Percentiles rank a stretch among this genome's conserved stretches.
Evolutionary conservation across 2,797 vertebrate species (phyloP).

Genomic region (Pangasius sanitwongsei): DNA sequence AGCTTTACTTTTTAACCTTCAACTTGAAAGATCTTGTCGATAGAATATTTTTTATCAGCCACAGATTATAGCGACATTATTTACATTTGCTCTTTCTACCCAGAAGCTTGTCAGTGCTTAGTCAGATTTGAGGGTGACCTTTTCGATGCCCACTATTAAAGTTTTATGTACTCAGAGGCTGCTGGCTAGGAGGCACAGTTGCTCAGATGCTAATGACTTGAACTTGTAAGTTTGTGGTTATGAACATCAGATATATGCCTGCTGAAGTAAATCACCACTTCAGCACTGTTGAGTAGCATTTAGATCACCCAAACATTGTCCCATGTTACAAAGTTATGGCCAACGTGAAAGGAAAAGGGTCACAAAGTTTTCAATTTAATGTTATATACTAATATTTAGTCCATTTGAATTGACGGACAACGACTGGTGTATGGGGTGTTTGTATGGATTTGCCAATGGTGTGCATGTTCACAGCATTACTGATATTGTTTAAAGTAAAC

Average conservation of each 20-base stretch:
- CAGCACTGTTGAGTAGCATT: background rate
- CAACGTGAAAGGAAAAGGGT: background rate
- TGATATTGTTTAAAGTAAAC: background rate
- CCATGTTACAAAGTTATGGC: background rate
- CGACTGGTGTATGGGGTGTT: background rate
- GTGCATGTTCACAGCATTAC: background rate
- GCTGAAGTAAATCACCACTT: background rate
- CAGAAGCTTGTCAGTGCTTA: background rate
- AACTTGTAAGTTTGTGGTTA: background rate
- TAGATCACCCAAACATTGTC: background rate
- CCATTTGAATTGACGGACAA: too few relatives aligned
- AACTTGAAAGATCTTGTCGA: background rate
- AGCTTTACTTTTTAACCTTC: background rate
- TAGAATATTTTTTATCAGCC: background rate
- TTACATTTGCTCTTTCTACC: background rate
- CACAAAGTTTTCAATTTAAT: background rate
- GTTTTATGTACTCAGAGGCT: background rate
- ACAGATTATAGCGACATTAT: background rate
- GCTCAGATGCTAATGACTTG: background rate
- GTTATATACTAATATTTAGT: background rate
- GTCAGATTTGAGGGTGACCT: slow-evolving; percentile 7
- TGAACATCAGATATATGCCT: background rate
- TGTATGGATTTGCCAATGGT: background rate
- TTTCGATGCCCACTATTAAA: background rate
- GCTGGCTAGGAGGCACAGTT: background rate